Evolutionary conservation across 2,888 invertebrate species (phyloP).

Genomic region (Pemphredon lugubris): DNA sequence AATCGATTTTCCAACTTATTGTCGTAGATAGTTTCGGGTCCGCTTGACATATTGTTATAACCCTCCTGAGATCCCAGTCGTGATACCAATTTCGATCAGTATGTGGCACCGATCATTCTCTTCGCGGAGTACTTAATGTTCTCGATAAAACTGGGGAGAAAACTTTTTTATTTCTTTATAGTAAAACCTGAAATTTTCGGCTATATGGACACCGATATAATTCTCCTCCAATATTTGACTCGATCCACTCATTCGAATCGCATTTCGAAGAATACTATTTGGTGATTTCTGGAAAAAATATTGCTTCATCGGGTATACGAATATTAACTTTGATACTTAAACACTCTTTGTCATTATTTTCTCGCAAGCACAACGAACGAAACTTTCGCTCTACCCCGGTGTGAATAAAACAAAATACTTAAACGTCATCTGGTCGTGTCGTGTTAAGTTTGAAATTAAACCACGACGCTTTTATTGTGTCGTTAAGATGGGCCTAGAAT

Average conservation of each 20-base stretch:
- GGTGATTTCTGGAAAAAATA: too few relatives aligned
- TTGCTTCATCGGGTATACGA: too few relatives aligned
- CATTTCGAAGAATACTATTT: too few relatives aligned
- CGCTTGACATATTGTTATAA: slow-evolving; percentile 45
- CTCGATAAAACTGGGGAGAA: neutral
- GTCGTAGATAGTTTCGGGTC: slow-evolving; percentile 36
- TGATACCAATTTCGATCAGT: slow-evolving; percentile 36
- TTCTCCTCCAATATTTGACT: neutral
- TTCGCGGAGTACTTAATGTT: slow-evolving; percentile 16
- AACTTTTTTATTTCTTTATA: neutral
- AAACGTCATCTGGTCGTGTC: slow-evolving; percentile 59
- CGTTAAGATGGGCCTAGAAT: slow-evolving; percentile 67
- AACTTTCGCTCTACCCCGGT: slow-evolving; percentile 11
- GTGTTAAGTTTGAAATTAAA: slow-evolving; percentile 67
- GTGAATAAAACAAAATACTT: slow-evolving; percentile 53
- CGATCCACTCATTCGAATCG: too few relatives aligned
- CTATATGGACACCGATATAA: neutral
- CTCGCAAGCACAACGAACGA: neutral
- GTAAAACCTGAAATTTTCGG: neutral
- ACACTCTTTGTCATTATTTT: slow-evolving; percentile 15
- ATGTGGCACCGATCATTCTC: slow-evolving; percentile 36
- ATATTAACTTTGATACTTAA: slow-evolving; percentile 3
- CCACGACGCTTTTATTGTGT: slow-evolving; percentile 67
- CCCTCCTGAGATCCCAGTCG: slow-evolving; percentile 34
- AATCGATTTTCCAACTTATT: slow-evolving; percentile 43